A percentile compares a stretch with the other conserved stretches of the same genome.
phyloP scores from a whole-genome alignment of 2,888 invertebrate species.

The Neuroscelio doddi region DNA sequence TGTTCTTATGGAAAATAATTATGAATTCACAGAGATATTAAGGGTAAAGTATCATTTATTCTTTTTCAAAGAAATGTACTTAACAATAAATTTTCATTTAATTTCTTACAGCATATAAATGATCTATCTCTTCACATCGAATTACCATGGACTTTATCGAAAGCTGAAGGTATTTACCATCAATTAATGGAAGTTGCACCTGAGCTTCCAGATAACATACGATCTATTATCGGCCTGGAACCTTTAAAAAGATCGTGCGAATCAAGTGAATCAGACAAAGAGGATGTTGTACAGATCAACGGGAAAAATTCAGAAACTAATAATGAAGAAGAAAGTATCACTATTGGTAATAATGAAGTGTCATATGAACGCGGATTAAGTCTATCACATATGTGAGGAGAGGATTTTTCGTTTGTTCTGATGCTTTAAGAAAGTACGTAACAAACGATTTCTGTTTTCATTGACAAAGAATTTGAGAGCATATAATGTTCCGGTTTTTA shows the following conservation, averaged over 20 bases:
- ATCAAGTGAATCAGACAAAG: slow-evolving; percentile 50
- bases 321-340: slow-evolving; percentile 61
- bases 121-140: slow-evolving; percentile 92
- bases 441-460: too few species aligned
- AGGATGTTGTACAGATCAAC: slow-evolving; percentile 57
- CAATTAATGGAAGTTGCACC: slow-evolving; percentile 83
- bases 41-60: slow-evolving; percentile 82
- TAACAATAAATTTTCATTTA: slow-evolving; percentile 19
- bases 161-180: slow-evolving; percentile 93
- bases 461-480: too few species aligned
- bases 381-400: slow-evolving; percentile 65
- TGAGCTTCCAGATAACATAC: slow-evolving; percentile 81
- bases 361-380: slow-evolving; percentile 67
- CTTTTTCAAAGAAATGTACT: too few species aligned
- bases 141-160: slow-evolving; percentile 84
- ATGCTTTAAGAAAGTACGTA: slow-evolving; percentile 11
- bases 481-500: too few species aligned
- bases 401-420: slow-evolving; percentile 49
- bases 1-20: slow-evolving; percentile 90
- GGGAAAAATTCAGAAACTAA: slow-evolving; percentile 69
- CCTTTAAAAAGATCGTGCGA: slow-evolving; percentile 65
- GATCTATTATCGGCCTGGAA: slow-evolving; percentile 81
- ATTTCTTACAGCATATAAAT: slow-evolving; percentile 88
- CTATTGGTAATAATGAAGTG: slow-evolving; percentile 65
- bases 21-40: slow-evolving; percentile 96